Base-by-base conservation (phyloP, 92 coral and sea anemone genomes). In the Plumapathes pennacea region DNA sequence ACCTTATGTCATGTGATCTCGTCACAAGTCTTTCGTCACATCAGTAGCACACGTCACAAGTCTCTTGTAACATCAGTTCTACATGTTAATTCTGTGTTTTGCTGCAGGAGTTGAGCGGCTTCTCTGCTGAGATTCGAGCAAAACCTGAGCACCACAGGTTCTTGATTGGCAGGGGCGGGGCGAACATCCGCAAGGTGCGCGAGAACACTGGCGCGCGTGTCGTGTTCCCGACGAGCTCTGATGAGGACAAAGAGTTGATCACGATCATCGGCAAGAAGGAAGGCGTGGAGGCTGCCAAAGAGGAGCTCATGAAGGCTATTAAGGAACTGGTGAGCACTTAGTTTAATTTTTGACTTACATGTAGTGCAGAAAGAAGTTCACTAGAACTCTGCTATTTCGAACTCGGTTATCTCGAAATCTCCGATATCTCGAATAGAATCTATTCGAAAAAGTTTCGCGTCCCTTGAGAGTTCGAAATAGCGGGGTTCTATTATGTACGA, bases 151-250 rank as follows among this genome's bases (percentile, higher is more conserved):
- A 94, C 46, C 99, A 94, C 67, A 77, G 99, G 2, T 94, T 94
- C 78, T 70, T 94, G 87, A 94, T 88, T 54, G 99, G 99, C 4
- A 87, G 99, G 10, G 99, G 99, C 10, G 99, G 99, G 10, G 74
- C 86, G 22, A 90, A 74, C 48, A 94, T 94, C 38, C 83, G 92
- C 50, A 94, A 94, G 63, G 99, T 94, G 37, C 99, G 99, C 12
- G 99, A 94, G 61, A 80, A 89, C 33, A 94, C 99, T 9, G 99
- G 99, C 5, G 99, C 99, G 2, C 81, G 99, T 27, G 78, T 94
- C 49, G 86, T 94, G 43, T 94, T 94, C 70, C 99, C 99, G 1
- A 75, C 94, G 1, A 68, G 82, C 37, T 83, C 77, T 11, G 99
- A 94, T 37, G 96, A 94, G 0, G 99, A 94, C 77, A 85, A 94